phyloP scores from a whole-genome alignment of 2,113 vertebrate genomes.

The Erythrocebus patas region DNA sequence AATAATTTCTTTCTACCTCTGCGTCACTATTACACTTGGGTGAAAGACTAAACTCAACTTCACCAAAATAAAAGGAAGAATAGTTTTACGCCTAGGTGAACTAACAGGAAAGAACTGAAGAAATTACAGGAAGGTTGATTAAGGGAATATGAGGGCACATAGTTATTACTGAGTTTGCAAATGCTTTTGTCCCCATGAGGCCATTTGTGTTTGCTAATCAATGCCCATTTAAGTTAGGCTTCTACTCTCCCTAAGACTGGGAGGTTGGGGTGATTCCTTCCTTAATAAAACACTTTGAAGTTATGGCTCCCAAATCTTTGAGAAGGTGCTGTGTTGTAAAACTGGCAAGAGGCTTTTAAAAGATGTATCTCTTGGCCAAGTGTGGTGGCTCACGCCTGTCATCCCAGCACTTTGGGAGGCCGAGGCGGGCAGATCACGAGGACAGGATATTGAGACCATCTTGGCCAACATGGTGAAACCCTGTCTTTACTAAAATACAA shows the following conservation, averaged over 20 bases:
- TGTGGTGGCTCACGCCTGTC: no score
- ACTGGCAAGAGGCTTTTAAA: background rate
- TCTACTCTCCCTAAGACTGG: background rate
- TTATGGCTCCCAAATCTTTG: background rate
- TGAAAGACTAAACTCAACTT: background rate
- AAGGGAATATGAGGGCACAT: accelerated
- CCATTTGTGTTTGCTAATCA: background rate
- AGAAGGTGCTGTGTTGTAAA: background rate
- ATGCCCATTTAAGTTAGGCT: background rate
- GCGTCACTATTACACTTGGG: background rate
- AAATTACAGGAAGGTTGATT: background rate
- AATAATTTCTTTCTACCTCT: no score
- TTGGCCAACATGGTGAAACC: no score
- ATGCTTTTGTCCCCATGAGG: background rate
- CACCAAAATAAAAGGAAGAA: background rate
- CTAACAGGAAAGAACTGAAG: no score
- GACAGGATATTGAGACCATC: no score
- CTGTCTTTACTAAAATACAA: no score
- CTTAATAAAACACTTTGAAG: background rate
- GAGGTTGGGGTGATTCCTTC: background rate
- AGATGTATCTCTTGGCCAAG: background rate
- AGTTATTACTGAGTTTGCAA: background rate
- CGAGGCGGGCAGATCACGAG: no score
- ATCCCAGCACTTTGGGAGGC: no score
- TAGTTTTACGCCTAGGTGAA: no score